These are phyloP conservation scores for Microplitis demolitor DNA, from an alignment of 1,140 invertebrate genomes.

Conservation along the genomic window DNA sequence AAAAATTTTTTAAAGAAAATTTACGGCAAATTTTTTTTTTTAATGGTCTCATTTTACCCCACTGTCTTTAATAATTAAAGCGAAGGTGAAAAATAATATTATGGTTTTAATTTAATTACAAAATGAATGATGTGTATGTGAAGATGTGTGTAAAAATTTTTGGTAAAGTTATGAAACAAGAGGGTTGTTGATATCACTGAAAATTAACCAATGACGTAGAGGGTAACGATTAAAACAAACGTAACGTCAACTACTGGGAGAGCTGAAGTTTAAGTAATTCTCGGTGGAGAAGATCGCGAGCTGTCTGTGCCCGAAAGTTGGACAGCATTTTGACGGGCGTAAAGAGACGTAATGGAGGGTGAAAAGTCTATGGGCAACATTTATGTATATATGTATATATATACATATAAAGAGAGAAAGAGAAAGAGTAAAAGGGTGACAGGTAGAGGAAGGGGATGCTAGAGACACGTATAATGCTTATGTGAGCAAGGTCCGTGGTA, in stretches of 20 bases:
- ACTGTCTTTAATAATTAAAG: no score
- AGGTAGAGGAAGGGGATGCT: neutral
- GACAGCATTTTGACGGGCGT: slow-evolving; percentile 3
- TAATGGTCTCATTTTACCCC: no score
- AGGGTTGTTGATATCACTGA: neutral
- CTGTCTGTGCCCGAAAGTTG: neutral
- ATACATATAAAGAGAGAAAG: no score
- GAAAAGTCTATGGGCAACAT: neutral
- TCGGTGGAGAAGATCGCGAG: slow-evolving; percentile 1
- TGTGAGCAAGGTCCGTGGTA: neutral
- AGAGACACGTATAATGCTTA: slow-evolving; percentile 2
- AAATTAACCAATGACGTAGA: neutral
- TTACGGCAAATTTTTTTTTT: no score
- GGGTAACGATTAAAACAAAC: neutral
- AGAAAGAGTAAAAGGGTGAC: neutral
- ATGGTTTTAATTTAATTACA: no score
- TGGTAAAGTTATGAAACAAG: no score
- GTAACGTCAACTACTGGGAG: neutral
- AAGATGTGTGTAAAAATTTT: no score
- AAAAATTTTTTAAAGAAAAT: no score
- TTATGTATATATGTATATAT: no score
- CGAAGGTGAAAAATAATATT: no score
- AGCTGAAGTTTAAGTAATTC: slow-evolving; percentile 4
- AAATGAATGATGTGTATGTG: no score
- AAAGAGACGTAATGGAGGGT: slow-evolving; percentile 13